These are phyloP conservation scores for Marasmarcha lunaedactyla DNA, from an alignment of 2,888 invertebrate species.

Conservation along the genomic window DNA sequence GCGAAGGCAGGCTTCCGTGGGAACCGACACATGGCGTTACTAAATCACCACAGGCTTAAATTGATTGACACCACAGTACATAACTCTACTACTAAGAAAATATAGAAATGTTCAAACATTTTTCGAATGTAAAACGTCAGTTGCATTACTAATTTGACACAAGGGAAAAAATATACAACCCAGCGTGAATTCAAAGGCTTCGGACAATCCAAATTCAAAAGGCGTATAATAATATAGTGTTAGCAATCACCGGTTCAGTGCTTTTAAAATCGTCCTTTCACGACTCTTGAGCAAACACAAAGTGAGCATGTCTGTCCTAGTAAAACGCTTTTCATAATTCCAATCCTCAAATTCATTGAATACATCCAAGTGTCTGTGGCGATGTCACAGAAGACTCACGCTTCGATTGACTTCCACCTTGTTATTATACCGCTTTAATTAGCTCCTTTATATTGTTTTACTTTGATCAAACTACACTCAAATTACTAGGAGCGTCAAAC, in stretches of 20 bases:
- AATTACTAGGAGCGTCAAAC: slow-evolving; percentile 27
- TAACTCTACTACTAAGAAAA: slow-evolving; percentile 7
- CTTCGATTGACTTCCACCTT: slow-evolving; percentile 36
- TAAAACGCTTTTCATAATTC: slow-evolving; percentile 30
- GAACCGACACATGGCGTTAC: slow-evolving; percentile 63
- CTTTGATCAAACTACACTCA: slow-evolving; percentile 28
- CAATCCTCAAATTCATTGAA: slow-evolving; percentile 38
- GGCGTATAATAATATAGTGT: slow-evolving; percentile 39
- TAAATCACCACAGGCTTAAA: slow-evolving; percentile 60
- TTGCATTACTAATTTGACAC: no score
- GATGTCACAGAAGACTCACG: slow-evolving; percentile 36
- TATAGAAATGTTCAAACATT: neutral
- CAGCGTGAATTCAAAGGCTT: neutral
- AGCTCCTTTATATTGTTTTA: slow-evolving; percentile 25
- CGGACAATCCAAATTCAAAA: slow-evolving; percentile 23
- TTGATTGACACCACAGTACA: slow-evolving; percentile 48
- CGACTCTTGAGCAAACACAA: slow-evolving; percentile 58
- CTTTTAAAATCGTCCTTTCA: slow-evolving; percentile 46
- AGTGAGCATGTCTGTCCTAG: slow-evolving; percentile 49
- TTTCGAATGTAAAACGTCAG: neutral
- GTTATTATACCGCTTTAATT: slow-evolving; percentile 38
- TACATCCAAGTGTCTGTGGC: slow-evolving; percentile 27
- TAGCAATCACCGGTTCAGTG: slow-evolving; percentile 34
- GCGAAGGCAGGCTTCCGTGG: slow-evolving; percentile 62
- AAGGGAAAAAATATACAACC: neutral